Conservation (phyloP, 1,140 invertebrate species). For the Calephelis nemesis region DNA sequence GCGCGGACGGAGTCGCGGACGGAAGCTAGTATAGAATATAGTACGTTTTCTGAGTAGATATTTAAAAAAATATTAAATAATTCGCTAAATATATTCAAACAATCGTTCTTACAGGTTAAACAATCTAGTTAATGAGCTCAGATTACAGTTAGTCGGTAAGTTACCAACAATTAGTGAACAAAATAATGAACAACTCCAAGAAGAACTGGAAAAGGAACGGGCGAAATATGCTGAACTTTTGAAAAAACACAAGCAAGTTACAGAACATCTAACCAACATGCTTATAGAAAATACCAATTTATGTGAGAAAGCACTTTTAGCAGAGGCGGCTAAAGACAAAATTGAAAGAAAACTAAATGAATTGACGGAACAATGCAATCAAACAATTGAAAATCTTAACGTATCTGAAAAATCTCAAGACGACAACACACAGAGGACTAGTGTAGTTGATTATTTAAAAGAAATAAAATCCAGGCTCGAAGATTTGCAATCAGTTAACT, state of each 20-base stretch:
- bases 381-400: slow-evolving; percentile 77
- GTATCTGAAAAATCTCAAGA: slow-evolving; percentile 48
- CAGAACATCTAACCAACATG: slow-evolving; percentile 79
- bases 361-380: slow-evolving; percentile 82
- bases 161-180: slow-evolving; percentile 56
- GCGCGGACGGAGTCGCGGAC: too few relatives aligned
- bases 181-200: slow-evolving; percentile 68
- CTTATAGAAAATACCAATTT: slow-evolving; percentile 81
- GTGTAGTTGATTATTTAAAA: slow-evolving; percentile 78
- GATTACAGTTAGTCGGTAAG: slow-evolving; percentile 80
- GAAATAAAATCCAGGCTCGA: slow-evolving; percentile 63
- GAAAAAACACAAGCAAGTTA: slow-evolving; percentile 81
- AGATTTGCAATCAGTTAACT: slow-evolving; percentile 79
- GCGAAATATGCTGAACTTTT: slow-evolving; percentile 69
- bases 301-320: slow-evolving; percentile 82
- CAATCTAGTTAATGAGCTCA: slow-evolving; percentile 83
- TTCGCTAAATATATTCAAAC: neutral
- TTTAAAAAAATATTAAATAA: too few relatives aligned
- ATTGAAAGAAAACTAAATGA: slow-evolving; percentile 83
- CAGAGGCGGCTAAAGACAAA: slow-evolving; percentile 83
- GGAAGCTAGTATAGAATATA: too few relatives aligned
- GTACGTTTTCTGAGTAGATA: too few relatives aligned
- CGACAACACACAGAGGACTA: slow-evolving; percentile 47
- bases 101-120: slow-evolving; percentile 75
- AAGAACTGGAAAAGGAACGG: slow-evolving; percentile 78